Evolutionary conservation across 2,797 vertebrate genomes (phyloP), one percentile per base, ranked within the genome.

Genomic region (Syngnathus acus): DNA sequence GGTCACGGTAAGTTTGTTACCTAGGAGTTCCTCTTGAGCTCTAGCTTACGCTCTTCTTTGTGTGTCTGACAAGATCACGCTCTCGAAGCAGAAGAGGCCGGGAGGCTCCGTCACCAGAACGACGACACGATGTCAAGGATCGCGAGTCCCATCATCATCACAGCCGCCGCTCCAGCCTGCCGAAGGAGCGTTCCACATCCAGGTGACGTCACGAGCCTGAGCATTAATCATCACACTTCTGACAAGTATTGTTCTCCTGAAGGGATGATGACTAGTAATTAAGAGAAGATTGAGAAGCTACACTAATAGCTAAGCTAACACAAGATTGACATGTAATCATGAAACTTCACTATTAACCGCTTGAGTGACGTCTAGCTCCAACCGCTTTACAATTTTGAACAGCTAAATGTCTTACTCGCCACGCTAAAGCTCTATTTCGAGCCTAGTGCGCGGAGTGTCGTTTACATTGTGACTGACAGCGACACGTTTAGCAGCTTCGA

Each of bases 81-180:
- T 97, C 96, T 0, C 95, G 94, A 0, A 79, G 86, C 70, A 90
- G 93, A 74, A 91, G 93, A 71, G 91, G 94, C 76, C 90, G 94
- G 67, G 90, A 89, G 70, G 86, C 85, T 13, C 87, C 89, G 72
- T 93, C 91, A 0, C 88, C 94, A 0, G 94, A 97, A 43, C 88
- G 90, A 71, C 91, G 92, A 64, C 84, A 91, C 6, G 95, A 94
- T 0, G 95, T 97, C 5, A 77, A 80, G 32, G 87, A 89, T 42
- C 73, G 83, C 38, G 90, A 91, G 6, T 87, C 91, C 17, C 84
- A 94, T 69, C 93, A 94, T 69, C 93, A 92, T 65, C 88, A 91
- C 74, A 93, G 94, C 79, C 92, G 92, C 68, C 93, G 92, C 74
- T 93, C 94, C 1, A 84, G 90, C 2, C 84, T 86, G 67, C 91